Evolutionary conservation across 2,888 invertebrate genomes (phyloP), one percentile per base, ranked within the genome.

Genomic region (Hypercompe scribonia): DNA sequence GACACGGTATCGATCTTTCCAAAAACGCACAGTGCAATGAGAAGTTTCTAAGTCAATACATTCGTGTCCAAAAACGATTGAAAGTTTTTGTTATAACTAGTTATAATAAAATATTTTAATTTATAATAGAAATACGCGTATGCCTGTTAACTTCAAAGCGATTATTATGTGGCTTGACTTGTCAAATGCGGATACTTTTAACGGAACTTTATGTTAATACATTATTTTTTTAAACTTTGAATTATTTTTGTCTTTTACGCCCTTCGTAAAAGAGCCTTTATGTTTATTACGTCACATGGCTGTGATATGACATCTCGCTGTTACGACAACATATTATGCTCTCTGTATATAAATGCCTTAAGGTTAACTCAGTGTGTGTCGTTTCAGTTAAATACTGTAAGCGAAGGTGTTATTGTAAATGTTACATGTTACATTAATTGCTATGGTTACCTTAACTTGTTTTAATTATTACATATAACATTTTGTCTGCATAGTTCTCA

Each of bases 331-430:
- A 0, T 54, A 10, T 28, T 58, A 61, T 31, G 15, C 28, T 31
- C 15, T 28, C 28, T 61, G 31, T 31, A 31, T 31, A 28, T 61
- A 58, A 58, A 28, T 13, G 11, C 31, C 58, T 61, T 31, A 31
- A 61, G 18, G 31, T 61, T 31, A 58, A 21, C 39, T 63, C 58
- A 46, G n/a, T 24, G 24, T 31, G 65, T 58, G 39, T 65, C 42
- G 36, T 66, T 42, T 31, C 64, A 50, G 33, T 42, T 72, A 63
- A 68, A 46, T 67, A 42, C 13, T 61, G 21, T 46, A 63, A 36
- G 72, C 39, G 54, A 65, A 70, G 33, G 65, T 70, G 70, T 28
- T 70, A 65, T 70, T 65, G 33, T 70, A 64, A 64, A 65, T 65
- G n/a, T 18, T 46, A 5, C 31, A 70, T 46, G 64, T 64, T 68